Evolutionary conservation across 2,888 invertebrate species (phyloP), one percentile per base, ranked within the genome.

Genomic region (Meteorus colon): DNA sequence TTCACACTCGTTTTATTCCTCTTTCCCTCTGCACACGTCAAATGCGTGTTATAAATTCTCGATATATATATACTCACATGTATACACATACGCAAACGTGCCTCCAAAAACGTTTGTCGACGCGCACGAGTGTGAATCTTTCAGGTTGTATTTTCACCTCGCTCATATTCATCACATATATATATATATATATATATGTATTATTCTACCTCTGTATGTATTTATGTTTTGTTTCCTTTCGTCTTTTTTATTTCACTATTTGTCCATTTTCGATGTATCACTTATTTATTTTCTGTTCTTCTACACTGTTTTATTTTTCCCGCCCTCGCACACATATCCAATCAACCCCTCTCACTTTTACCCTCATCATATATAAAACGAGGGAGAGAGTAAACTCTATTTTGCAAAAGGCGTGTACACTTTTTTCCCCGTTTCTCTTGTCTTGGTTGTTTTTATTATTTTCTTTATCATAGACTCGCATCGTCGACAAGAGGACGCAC

Each of bases 401-500:
- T 19, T 55, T 55, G 55, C n/a, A 55, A 55, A 8, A 4, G 19
- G 55, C n/a, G 48, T n/a, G 1, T 55, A 55, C 48, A 48, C 55
- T 55, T 55, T 55, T 55, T 41, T 8, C n/a, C 55, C 24, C 6
- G 55, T 19, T 66, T 59, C 51, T n/a, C 66, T 6, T 10, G 41
- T 41, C 41, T 41, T 41, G 41, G 4, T 55, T 6, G 29, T 60
- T 31, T 71, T 27, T 27, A 4, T 27, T 24, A 29, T 29, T n/a
- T n/a, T n/a, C n/a, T 48, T n/a, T 31, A 31, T 41, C 76, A 70
- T 69, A 76, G 76, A 74, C 48, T 78, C 37, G 73, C 74, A 67
- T 76, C 66, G 74, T 73, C 67, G 69, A 74, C 76, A 76, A 77
- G 69, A 70, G 70, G 31, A 66, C 55, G 12, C 66, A 70, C 48